These are phyloP conservation scores for Acomys russatus DNA, from an alignment of 2,797 vertebrate species.

Conservation along the genomic window DNA sequence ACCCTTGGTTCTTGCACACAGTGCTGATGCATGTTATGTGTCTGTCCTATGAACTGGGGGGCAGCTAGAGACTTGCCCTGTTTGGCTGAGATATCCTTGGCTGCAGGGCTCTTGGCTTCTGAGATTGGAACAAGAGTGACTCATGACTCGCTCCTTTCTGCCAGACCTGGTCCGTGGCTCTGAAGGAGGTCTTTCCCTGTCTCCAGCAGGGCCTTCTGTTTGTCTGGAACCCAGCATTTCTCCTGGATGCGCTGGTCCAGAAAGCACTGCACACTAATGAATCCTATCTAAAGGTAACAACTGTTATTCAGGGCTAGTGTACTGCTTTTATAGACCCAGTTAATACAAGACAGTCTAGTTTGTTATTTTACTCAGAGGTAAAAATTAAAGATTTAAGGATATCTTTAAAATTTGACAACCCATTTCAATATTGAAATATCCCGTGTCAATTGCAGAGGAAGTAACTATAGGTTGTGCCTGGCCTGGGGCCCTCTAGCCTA, in stretches of 20 bases:
- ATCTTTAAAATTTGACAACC: background rate
- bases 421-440: conserved; percentile 20
- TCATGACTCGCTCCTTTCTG: conserved; percentile 63
- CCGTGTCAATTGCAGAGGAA: background rate
- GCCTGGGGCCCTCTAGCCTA: background rate
- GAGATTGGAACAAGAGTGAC: conserved; percentile 59
- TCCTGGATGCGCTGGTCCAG: background rate
- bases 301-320: background rate
- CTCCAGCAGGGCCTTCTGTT: background rate
- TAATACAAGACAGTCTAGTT: background rate
- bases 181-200: background rate
- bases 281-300: background rate
- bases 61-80: conserved; percentile 81
- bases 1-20: background rate
- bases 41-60: conserved; percentile 57
- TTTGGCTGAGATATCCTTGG: conserved; percentile 44
- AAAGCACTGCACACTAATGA: background rate
- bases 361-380: background rate
- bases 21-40: background rate
- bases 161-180: conserved; percentile 21
- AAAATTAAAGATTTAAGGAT: conserved; percentile 55
- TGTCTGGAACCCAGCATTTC: background rate
- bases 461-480: background rate
- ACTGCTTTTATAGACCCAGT: background rate
- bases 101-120: conserved; percentile 51